Evolutionary conservation across 2,113 vertebrate species (phyloP).

Genomic region (Dasyprocta punctata): DNA sequence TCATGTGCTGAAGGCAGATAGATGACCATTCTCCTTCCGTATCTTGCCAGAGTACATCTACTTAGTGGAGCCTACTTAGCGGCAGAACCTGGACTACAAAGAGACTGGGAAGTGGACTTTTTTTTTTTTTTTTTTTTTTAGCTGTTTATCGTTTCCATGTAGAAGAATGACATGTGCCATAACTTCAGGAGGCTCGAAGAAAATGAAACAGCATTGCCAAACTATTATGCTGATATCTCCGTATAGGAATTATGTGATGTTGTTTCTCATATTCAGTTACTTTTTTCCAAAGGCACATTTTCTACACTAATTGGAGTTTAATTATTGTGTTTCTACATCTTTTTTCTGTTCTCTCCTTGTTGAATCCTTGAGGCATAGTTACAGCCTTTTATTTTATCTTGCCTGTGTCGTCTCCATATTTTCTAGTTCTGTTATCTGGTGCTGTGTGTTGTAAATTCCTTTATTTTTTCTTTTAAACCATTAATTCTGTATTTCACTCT

Average conservation of each 20-base stretch:
- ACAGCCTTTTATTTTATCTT: not conserved
- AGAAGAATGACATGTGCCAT: not conserved
- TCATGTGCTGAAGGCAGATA: not conserved
- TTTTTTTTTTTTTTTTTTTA: not conserved
- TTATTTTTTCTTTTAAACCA: not conserved
- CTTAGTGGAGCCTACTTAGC: not conserved
- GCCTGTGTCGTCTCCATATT: not conserved
- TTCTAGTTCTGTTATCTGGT: not conserved
- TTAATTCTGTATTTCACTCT: not conserved
- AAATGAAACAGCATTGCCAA: not conserved
- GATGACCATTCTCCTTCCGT: not conserved
- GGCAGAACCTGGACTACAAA: not conserved
- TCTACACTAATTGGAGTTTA: not conserved
- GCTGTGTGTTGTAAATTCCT: not conserved
- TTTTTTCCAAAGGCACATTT: not conserved
- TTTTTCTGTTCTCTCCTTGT: not conserved
- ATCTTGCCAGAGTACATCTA: not conserved
- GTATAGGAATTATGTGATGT: not conserved
- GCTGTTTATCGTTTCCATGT: not conserved
- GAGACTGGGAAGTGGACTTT: not conserved
- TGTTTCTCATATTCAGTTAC: not conserved
- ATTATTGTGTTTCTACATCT: not conserved
- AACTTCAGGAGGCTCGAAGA: slow-evolving; percentile 22
- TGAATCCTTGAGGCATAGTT: not conserved
- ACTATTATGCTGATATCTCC: not conserved